Evolutionary conservation across 2,888 invertebrate genomes (phyloP).

Genomic region (Lordiphosa andalusiaca): DNA sequence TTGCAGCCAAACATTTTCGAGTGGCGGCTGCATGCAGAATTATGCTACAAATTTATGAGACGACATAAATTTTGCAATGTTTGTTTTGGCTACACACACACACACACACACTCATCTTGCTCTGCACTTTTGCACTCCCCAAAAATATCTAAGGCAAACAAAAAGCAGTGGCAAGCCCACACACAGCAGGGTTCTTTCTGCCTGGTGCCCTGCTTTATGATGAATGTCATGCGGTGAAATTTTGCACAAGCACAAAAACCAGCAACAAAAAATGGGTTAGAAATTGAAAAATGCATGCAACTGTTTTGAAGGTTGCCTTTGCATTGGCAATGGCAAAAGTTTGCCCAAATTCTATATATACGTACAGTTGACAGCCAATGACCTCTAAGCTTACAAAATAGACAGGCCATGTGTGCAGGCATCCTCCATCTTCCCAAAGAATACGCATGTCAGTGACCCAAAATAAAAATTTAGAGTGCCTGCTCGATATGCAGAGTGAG

Average conservation of each 20-base stretch:
- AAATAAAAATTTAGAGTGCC: conserved; percentile 1
- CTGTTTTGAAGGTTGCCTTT: conserved; percentile 68
- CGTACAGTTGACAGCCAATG: conserved; percentile 50
- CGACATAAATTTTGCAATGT: conserved; percentile 75
- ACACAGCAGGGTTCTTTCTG: conserved; percentile 16
- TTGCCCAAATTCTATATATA: conserved; percentile 15
- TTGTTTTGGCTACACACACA: conserved; percentile 65
- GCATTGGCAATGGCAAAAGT: conserved; percentile 35
- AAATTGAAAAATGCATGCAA: conserved; percentile 72
- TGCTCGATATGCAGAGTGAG: conserved; percentile 9
- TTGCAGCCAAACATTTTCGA: conserved; percentile 73
- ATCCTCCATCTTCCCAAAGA: neutral
- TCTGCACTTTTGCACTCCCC: conserved; percentile 36
- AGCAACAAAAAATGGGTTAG: conserved; percentile 21
- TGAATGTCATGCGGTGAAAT: conserved; percentile 76
- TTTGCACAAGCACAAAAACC: conserved; percentile 19
- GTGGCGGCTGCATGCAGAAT: conserved; percentile 68
- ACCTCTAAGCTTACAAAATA: conserved; percentile 55
- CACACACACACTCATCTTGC: neutral
- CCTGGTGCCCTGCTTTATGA: conserved; percentile 46
- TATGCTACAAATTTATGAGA: conserved; percentile 75
- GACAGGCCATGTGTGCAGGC: conserved; percentile 43
- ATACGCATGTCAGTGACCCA: conserved; percentile 6
- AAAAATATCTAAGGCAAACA: conserved; percentile 65
- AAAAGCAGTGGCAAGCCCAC: conserved; percentile 15